These are phyloP conservation scores for Mus caroli DNA, from an alignment of 2,797 vertebrate genomes.

Conservation along the genomic window DNA sequence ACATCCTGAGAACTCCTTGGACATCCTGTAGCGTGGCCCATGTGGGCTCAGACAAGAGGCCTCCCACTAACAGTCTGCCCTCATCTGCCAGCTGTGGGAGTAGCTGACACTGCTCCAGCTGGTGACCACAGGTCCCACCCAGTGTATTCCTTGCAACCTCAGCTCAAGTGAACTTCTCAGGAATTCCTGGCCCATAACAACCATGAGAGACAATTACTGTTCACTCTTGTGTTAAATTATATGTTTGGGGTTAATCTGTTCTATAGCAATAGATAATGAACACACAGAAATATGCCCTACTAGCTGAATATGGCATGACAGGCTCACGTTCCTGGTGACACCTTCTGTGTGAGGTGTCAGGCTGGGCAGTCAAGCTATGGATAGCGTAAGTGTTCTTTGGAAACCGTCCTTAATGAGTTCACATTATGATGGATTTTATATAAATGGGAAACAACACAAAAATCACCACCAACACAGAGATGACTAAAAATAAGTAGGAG, in stretches of 20 bases:
- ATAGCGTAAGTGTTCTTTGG: background rate
- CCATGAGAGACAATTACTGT: background rate
- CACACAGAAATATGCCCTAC: background rate
- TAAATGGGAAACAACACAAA: constrained; percentile 5
- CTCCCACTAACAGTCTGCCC: background rate
- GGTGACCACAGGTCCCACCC: background rate
- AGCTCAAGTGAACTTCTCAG: background rate
- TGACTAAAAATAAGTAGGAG: background rate
- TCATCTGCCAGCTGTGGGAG: background rate
- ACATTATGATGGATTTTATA: background rate
- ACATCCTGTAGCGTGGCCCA: background rate
- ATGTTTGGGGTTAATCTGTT: constrained; percentile 16
- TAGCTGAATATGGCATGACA: background rate
- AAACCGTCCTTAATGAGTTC: background rate
- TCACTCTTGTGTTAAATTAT: background rate
- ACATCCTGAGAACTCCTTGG: background rate
- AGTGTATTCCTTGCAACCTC: background rate
- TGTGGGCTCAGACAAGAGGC: background rate
- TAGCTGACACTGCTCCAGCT: background rate
- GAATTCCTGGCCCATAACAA: background rate
- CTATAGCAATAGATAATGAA: constrained; percentile 16
- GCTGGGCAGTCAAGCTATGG: background rate
- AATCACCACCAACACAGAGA: background rate
- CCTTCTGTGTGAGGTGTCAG: background rate
- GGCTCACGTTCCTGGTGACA: background rate